Base-by-base conservation (phyloP, 2,797 vertebrate genomes). In the Borostomias antarcticus region DNA sequence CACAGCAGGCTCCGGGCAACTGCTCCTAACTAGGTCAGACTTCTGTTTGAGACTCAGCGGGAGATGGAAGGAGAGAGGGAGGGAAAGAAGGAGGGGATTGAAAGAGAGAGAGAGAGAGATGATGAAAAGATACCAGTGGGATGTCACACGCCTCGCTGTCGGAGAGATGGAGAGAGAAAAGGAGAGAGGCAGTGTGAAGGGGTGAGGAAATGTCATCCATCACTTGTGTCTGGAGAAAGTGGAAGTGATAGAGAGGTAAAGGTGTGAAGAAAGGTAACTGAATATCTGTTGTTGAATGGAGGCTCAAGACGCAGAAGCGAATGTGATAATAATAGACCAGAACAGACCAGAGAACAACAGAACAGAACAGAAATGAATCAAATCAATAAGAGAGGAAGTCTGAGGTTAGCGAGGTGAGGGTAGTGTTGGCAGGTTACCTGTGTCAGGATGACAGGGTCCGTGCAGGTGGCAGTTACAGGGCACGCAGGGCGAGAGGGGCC, bases 381-480 rank as follows among this genome's bases (percentile, higher is more conserved):
- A 11, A 37, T 9, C 13, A 56, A 17, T 30, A 17, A 32, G 35
- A 37, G 35, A 37, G 35, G 35, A 37, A 11, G 32, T 5, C 32
- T 10, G 10, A 2, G 32, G 32, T 33, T 33, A 33, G 9, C 4
- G 17, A 17, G n/a, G 1, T 3, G 4, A 19, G 2, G n/a, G n/a
- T 9, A 17, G 2, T 17, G 25, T 23, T 52, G 43, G 54, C 33
- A 0, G 58, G 69, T 76, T 21, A 98, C 96, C 96, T 75, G 95
- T 90, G 62, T 92, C 81, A 1, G 94, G 91, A 50, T 97, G 91
- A 68, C 96, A 98, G 66, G 78, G 87, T 33, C 96, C 96, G 0
- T 98, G 96, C 61, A 89, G 89, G 82, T 96, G 94, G 87, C 96
- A 98, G 88, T 87, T 65, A 59, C 96, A 98, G 17, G 92, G 93